Conservation (phyloP, 1,140 invertebrate species). For the Drosophila novamexicana region DNA sequence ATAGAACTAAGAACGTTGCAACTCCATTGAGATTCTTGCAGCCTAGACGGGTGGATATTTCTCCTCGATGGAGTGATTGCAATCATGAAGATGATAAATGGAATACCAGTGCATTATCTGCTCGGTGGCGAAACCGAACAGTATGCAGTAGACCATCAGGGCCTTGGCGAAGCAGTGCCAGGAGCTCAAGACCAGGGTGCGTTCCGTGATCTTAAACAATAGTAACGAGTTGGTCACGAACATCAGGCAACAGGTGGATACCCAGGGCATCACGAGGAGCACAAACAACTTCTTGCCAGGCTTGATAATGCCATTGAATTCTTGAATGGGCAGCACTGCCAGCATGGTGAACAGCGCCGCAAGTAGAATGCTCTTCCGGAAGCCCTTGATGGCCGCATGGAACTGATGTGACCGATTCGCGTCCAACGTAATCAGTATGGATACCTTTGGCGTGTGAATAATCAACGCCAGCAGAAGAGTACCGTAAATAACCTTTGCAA, state of each 20-base stretch:
- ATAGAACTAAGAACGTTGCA: too few species aligned
- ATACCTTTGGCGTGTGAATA: neutral
- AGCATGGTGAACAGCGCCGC: neutral
- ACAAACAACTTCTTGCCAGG: neutral
- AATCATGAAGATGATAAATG: neutral
- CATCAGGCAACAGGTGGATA: constrained; percentile 4
- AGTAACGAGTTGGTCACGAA: neutral
- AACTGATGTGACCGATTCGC: neutral
- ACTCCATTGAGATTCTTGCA: too few species aligned
- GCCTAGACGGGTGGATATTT: neutral
- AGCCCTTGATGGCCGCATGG: neutral
- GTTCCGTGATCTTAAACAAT: neutral
- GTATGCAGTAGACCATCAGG: neutral
- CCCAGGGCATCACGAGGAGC: neutral
- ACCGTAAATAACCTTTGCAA: neutral
- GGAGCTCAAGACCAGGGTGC: neutral
- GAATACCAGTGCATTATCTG: constrained; percentile 4
- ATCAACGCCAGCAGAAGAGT: neutral
- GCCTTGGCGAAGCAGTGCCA: neutral
- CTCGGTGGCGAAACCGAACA: neutral
- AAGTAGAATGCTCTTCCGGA: neutral
- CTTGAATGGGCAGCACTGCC: neutral
- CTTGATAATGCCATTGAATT: neutral
- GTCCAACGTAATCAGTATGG: neutral
- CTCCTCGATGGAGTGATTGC: neutral